Base-by-base conservation (phyloP, 2,888 invertebrate genomes). In the Parnassius smintheus region DNA sequence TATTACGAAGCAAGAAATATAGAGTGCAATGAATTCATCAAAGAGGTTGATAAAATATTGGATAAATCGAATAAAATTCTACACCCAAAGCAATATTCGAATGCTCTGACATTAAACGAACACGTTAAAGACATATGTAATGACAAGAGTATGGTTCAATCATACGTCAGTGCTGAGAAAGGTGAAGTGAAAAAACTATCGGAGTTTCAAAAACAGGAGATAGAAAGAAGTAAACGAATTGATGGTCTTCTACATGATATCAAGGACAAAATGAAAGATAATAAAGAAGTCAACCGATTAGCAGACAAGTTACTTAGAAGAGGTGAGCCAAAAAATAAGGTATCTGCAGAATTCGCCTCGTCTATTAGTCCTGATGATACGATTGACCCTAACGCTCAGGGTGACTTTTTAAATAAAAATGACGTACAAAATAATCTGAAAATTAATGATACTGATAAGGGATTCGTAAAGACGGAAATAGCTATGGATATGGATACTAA, bases 211-310 rank as follows among this genome's bases (percentile, higher is more conserved):
- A 70, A 80, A 53, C 77, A 78, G 65, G 82, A 87, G 69, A 51
- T 73, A 25, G 82, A 85, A 57, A 71, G 86, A 56, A 86, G 79
- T 62, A 78, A 84, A 56, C 80, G 83, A 46, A 89, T 91, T 44
- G 79, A 86, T 61, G 73, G 73, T 62, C 80, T 91, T 18, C 80
- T 91, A n/a, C 72, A 72, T 55, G 82, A 85, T 59, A 91, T 91
- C 45, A 88, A 91, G 73, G 86, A 83, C 60, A 88, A 86, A 66
- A 89, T 90, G 89, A 90, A 86, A 63, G 88, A 87, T 68, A 91
- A 90, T 65, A 81, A 86, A 70, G 90, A 91, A 60, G 89, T 91
- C 4, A 70, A 87, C 48, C 75, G 80, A 61, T 68, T 89, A 7
- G 89, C 91, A 9, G 83, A 91, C 70, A 90, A 78, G 68, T 73